Evolutionary conservation across 1,140 invertebrate genomes (phyloP), one percentile per base, ranked within the genome.

Genomic region (Drosophila micromelanica): DNA sequence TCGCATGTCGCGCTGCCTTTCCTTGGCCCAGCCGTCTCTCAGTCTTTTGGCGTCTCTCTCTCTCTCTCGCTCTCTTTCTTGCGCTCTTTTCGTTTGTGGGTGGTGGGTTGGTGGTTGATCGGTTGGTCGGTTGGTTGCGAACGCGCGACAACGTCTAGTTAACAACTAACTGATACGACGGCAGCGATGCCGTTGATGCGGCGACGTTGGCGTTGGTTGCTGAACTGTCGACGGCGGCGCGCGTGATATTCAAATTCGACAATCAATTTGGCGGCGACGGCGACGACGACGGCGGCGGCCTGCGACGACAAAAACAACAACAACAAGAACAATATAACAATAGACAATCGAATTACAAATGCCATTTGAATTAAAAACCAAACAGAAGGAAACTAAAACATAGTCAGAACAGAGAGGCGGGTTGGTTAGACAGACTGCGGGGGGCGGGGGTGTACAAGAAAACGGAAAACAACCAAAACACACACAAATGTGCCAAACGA

Each of bases 181-280:
- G 45, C 13, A 35, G 23, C 48, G 42, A 37, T 48, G 51, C 43
- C 54, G 55, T 35, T 32, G 57, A 70, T 74, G 72, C 72, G 65
- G 40, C 67, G 69, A 69, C 59, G 65, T 49, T 68, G 71, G 46
- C 71, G 77, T 59, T 61, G 72, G 46, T 54, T 46, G 76, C 37
- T 57, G 43, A 68, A 63, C 54, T 65, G 76, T 62, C 52, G 77
- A 62, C 76, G 61, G 20, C 46, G 73, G 52, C 54, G 68, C 73
- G 74, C 75, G 74, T 60, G 75, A 73, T 79, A 84, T 90, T 90
- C 73, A 89, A 90, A 89, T 90, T 89, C 76, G 84, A 89, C 84
- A 89, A 90, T 89, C 84, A 80, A 87, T 77, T 87, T 56, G 68
- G 52, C 51, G 40, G 35, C 67, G 59, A n/a, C 49, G 27, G n/a